phyloP scores from a whole-genome alignment of 1,140 invertebrate genomes.

The Hesperophylax magnus region DNA sequence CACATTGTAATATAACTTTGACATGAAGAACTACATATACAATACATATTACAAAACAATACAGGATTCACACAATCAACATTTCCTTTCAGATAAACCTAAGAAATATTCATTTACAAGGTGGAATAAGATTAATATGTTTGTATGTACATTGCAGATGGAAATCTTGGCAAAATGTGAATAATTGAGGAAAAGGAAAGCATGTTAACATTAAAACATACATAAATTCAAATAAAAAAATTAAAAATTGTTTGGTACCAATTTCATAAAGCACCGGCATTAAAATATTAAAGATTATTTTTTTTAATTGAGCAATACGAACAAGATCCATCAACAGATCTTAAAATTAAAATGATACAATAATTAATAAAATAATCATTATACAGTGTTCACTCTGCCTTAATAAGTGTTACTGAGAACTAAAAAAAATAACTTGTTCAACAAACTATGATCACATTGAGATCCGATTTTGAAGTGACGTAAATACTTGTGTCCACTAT shows the following conservation, averaged over 20 bases:
- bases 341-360: slow-evolving; percentile 25
- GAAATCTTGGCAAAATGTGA: neutral
- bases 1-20: slow-evolving; percentile 4
- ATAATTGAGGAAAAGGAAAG: too few species aligned
- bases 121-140: neutral
- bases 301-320: slow-evolving; percentile 19
- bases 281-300: too few species aligned
- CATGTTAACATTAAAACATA: too few species aligned
- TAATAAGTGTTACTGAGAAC: slow-evolving; percentile 32
- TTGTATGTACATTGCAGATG: slow-evolving; percentile 16
- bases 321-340: slow-evolving; percentile 3
- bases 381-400: slow-evolving; percentile 18
- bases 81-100: slow-evolving; percentile 3
- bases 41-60: slow-evolving; percentile 10
- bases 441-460: slow-evolving; percentile 8
- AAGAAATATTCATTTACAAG: slow-evolving; percentile 18
- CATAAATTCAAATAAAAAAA: too few species aligned
- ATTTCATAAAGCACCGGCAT: too few species aligned
- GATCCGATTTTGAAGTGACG: too few species aligned
- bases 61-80: slow-evolving; percentile 12
- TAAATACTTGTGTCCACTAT: neutral
- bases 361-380: neutral
- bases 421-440: slow-evolving; percentile 26
- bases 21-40: neutral
- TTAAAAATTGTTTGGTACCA: too few species aligned